These are phyloP conservation scores for Petrocephalus sullivani DNA, from an alignment of 2,797 vertebrate genomes.

Conservation along the genomic window DNA sequence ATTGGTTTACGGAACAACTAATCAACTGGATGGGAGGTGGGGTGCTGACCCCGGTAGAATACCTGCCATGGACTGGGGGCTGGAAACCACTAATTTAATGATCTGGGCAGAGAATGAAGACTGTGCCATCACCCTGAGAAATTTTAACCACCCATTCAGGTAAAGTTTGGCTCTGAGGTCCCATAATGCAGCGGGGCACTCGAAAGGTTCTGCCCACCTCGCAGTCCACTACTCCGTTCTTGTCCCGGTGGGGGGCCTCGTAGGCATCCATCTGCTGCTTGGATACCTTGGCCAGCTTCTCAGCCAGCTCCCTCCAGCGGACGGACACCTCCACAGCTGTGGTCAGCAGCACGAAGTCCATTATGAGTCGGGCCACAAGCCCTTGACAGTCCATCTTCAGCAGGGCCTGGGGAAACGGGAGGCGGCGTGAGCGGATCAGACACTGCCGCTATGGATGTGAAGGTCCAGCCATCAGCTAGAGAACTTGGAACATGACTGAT, in stretches of 20 bases:
- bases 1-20: background rate
- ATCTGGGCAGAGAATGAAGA: background rate
- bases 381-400: slow-evolving; percentile 97
- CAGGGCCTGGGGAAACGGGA: slow-evolving; percentile 66
- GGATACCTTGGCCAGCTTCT: slow-evolving; percentile 84
- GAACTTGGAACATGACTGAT: background rate
- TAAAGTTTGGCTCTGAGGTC: background rate
- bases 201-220: slow-evolving; percentile 67
- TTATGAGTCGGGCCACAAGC: slow-evolving; percentile 80
- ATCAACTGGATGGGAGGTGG: background rate
- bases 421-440: background rate
- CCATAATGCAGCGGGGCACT: background rate
- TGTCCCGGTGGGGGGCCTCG: slow-evolving; percentile 86
- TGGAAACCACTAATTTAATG: background rate
- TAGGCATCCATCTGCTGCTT: slow-evolving; percentile 94
- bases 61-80: background rate
- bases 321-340: slow-evolving; percentile 89
- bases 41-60: background rate
- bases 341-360: slow-evolving; percentile 89
- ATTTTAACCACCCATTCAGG: background rate
- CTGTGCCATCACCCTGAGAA: background rate
- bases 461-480: background rate
- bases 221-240: slow-evolving; percentile 73
- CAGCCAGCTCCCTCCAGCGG: slow-evolving; percentile 92
- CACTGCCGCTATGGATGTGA: background rate